Conservation (phyloP, 2,888 invertebrate species). For the Lucinisca nassula region DNA sequence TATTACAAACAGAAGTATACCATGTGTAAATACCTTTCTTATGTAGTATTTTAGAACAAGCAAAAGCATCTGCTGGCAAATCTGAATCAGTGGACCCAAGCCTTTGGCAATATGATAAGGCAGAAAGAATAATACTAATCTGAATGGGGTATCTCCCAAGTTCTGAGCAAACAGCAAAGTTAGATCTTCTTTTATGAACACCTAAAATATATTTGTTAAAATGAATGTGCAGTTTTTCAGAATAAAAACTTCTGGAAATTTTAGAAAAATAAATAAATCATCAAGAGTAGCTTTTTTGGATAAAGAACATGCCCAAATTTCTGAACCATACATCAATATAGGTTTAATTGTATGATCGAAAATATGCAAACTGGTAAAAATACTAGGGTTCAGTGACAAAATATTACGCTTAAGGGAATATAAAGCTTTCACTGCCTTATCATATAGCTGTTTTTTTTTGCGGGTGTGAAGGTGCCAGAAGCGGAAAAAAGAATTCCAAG, state of each 20-base stretch:
- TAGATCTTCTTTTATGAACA: slow-evolving; percentile 3
- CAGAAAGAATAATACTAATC: too few species aligned
- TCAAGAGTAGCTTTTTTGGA: not conserved
- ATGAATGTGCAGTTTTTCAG: not conserved
- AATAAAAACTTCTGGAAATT: not conserved
- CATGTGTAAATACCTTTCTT: too few species aligned
- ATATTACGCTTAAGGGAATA: slow-evolving; percentile 5
- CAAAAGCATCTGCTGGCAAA: too few species aligned
- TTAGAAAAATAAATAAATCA: not conserved
- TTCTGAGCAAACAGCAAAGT: not conserved
- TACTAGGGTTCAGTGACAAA: not conserved
- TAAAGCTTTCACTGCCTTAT: slow-evolving; percentile 1
- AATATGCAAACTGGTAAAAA: not conserved
- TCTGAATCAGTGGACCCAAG: too few species aligned
- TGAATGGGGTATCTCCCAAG: not conserved
- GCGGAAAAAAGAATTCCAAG: not conserved
- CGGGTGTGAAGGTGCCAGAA: not conserved
- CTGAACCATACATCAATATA: not conserved
- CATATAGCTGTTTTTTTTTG: slow-evolving; percentile 1
- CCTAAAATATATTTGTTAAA: not conserved
- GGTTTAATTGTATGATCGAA: not conserved
- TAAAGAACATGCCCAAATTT: not conserved
- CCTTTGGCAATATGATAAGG: too few species aligned
- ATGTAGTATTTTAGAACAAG: too few species aligned
- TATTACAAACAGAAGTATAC: too few species aligned